phyloP scores from a whole-genome alignment of 2,113 vertebrate species.

The Sphyrna mokarran region DNA sequence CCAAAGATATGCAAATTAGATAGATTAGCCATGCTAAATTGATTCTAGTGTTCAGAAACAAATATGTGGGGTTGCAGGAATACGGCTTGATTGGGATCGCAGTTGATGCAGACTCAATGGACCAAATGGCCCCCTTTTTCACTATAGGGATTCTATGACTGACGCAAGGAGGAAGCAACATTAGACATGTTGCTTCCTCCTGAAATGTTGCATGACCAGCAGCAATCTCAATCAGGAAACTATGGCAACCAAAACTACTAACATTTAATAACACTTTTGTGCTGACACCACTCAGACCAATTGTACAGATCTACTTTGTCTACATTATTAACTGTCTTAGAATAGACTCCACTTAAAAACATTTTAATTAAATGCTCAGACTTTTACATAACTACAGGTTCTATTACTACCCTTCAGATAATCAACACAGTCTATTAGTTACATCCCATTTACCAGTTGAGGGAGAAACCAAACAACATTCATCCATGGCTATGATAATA shows the following conservation, averaged over 20 bases:
- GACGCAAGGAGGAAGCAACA: background rate
- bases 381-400: background rate
- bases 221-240: background rate
- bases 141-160: no score
- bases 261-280: slow-evolving; percentile 9
- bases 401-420: background rate
- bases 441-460: background rate
- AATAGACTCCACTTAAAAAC: background rate
- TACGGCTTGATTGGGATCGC: no score
- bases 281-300: background rate
- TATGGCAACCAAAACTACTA: slow-evolving; percentile 29
- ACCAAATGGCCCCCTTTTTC: no score
- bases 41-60: no score
- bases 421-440: background rate
- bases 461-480: background rate
- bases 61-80: no score
- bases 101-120: no score
- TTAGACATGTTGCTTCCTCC: background rate
- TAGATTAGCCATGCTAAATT: no score
- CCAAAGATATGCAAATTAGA: no score
- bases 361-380: background rate
- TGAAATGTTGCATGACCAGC: no score
- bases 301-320: background rate
- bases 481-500: background rate
- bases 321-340: background rate